Evolutionary conservation across 2,888 invertebrate genomes (phyloP), one percentile per base, ranked within the genome.

Genomic region (Nematopogon swammerdamellus): DNA sequence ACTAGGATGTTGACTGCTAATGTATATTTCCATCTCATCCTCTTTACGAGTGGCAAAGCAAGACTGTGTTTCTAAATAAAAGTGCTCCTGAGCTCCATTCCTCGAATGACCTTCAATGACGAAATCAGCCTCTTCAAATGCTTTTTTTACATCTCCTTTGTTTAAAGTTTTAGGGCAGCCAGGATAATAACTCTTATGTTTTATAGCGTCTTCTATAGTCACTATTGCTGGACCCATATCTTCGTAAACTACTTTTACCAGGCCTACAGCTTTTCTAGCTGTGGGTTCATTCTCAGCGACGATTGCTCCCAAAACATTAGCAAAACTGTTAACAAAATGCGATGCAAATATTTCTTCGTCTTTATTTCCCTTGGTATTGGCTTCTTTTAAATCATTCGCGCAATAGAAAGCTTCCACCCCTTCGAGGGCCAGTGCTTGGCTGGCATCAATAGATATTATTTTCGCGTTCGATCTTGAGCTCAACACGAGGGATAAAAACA

Each of bases 21-120:
- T 83, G 56, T 88, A 85, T 20, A 97, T 70, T 67, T 95, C 94
- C 51, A 97, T 69, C 68, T 97, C 97, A 55, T 91, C 88, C 63
- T 92, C 92, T 59, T 83, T 85, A 57, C 84, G 84, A 0, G 89
- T 86, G 1, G 81, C 88, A 50, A 85, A 72, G 14, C 82, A 74
- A 29, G 82, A 81, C 25, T 87, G 82, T 0, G 94, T 90, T 73
- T 95, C 95, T 58, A 95, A 69, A 66, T 95, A 95, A 71, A 95
- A 94, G 65, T 95, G 95, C 64, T 95, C 94, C 67, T 95, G 94
- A 0, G 89, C 91, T 2, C 91, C 91, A 52, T 84, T 86, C 60
- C 85, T 75, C 48, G 87, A 72, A 58, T 85, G 82, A 0, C 92
- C 92, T 64, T 88, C 85, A 36, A 89, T 58, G 14, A 87, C 65